Evolutionary conservation across 2,113 vertebrate genomes (phyloP), one percentile per base, ranked within the genome.

Genomic region (Hyla sarda): DNA sequence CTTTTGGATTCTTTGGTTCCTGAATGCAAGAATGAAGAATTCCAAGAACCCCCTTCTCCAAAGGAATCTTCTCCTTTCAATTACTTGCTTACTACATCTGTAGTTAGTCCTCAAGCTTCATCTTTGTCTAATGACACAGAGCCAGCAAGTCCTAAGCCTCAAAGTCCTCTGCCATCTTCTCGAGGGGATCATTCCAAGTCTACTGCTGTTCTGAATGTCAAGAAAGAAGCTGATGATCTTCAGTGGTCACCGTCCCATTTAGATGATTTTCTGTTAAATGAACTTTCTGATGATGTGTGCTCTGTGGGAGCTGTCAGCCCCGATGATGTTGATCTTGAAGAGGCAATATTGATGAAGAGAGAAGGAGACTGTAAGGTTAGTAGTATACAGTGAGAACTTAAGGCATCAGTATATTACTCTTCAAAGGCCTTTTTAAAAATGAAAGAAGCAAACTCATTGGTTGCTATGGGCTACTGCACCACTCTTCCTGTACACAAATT

Each of bases 231-330:
- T 17, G 77, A 87, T 74, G 85, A 87, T 74, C 50, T 74, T n/a
- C 85, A 87, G 69, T 87, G 85, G 85, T 87, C 85, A 12, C 85
- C 85, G 12, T 87, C 85, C 13, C 85, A 87, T 47, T 82, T 87
- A 58, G 85, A 87, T 62, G 85, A 87, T 41, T 62, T 82, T 25
- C 65, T 87, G 4, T 52, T 87, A 23, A 74, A 72, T 50, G 85
- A 87, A 1, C 54, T 87, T 62, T 87, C 85, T 48, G 78, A 87
- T 62, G 85, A 74, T 5, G 78, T 81, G 54, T 74, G 85, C 78
- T 87, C 85, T 5, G 67, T 50, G 25, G 85, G 21, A 7, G 85
- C 67, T 7, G 69, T 25, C 19, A 87, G 85, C 30, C 85, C 85
- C 5, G 69, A 87, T 62, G 85, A 87, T 48, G 85, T 87, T 13